Conservation (phyloP, 2,797 vertebrate genomes). For the Pagetopsis macropterus region DNA sequence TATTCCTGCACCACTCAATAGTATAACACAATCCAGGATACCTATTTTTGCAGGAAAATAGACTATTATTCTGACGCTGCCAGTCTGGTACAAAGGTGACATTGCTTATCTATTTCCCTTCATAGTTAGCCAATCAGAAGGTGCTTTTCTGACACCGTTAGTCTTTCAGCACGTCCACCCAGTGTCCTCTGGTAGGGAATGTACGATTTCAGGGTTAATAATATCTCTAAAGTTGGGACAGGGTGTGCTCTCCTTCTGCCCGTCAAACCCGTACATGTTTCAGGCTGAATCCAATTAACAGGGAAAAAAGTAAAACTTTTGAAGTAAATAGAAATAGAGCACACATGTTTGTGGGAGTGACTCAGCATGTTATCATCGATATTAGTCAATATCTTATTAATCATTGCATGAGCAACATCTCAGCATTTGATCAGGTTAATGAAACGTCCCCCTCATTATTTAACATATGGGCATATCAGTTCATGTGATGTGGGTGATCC, state of each 20-base stretch:
- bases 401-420: not conserved
- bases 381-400: not conserved
- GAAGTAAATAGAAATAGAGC: not conserved
- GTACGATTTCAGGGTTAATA: conserved; percentile 25
- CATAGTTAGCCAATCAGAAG: conserved; percentile 24
- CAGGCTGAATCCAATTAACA: not conserved
- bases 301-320: not conserved
- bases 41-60: not conserved
- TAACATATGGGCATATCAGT: not conserved
- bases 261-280: not conserved
- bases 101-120: conserved; percentile 11
- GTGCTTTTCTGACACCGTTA: not conserved
- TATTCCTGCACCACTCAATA: too few relatives aligned
- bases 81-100: conserved; percentile 1
- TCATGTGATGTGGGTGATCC: not conserved
- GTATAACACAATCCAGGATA: not conserved
- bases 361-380: too few relatives aligned
- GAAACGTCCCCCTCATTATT: not conserved
- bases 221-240: conserved; percentile 30
- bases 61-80: conserved; percentile 7
- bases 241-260: conserved; percentile 8
- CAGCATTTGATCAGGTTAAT: not conserved
- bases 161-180: not conserved
- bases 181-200: conserved; percentile 10
- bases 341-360: not conserved